A percentile compares a stretch with the other conserved stretches of the same genome.
phyloP scores from a whole-genome alignment of 2,113 vertebrate genomes.

The Mormyrus lacerda region DNA sequence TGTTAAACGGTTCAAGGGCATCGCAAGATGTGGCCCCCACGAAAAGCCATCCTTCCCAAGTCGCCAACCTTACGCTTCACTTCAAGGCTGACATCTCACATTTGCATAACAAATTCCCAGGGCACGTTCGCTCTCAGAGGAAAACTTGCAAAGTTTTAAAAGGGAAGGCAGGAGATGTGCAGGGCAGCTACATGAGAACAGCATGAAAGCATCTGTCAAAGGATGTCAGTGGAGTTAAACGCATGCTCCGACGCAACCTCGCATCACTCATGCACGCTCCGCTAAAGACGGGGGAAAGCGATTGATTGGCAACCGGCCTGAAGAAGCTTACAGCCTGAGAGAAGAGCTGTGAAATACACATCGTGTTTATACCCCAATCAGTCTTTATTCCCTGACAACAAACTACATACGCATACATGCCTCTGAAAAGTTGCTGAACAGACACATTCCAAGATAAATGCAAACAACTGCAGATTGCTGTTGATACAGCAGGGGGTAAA shows the following conservation, averaged over 20 bases:
- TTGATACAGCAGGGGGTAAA: conserved; percentile 43
- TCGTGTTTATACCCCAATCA: conserved; percentile 62
- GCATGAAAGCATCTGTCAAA: neutral
- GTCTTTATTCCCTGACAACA: conserved; percentile 61
- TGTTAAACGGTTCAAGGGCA: neutral
- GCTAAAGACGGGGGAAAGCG: conserved; percentile 31
- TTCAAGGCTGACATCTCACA: conserved; percentile 7
- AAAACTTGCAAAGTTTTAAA: conserved; percentile 6
- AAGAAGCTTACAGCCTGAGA: conserved; percentile 58
- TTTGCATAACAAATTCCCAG: conserved; percentile 17
- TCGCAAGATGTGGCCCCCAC: neutral
- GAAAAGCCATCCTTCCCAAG: neutral
- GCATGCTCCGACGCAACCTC: neutral
- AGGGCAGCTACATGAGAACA: neutral
- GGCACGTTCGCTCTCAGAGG: neutral
- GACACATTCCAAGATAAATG: conserved; percentile 68
- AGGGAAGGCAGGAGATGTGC: neutral
- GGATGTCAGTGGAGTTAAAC: conserved; percentile 25
- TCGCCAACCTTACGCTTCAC: neutral
- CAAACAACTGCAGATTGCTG: conserved; percentile 49
- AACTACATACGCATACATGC: conserved; percentile 37
- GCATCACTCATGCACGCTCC: neutral
- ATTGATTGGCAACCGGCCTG: neutral
- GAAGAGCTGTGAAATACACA: conserved; percentile 74
- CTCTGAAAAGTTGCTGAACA: conserved; percentile 56